Conservation (phyloP, 1,140 invertebrate species). For the Scaptomyza graminum region DNA sequence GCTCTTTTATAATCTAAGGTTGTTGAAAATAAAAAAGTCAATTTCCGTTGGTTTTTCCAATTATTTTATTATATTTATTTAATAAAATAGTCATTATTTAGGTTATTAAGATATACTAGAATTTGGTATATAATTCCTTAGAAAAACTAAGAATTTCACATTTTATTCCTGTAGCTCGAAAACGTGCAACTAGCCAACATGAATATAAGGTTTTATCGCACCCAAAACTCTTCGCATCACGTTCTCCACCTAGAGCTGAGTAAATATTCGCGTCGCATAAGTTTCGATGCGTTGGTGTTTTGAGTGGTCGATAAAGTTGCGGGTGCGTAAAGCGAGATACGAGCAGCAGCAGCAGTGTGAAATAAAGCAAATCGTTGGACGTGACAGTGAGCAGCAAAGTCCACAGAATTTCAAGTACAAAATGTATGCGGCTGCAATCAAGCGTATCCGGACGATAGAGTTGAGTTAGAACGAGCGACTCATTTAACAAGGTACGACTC, state of each 20-base stretch:
- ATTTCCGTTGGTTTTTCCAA: too few relatives aligned
- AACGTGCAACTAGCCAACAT: background rate
- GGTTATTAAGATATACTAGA: too few relatives aligned
- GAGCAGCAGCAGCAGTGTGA: background rate
- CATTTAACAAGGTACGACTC: background rate
- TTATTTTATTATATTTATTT: too few relatives aligned
- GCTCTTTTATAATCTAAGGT: too few relatives aligned
- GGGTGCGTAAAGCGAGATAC: constrained; percentile 22
- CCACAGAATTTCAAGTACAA: constrained; percentile 14
- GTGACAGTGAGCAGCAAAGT: constrained; percentile 20
- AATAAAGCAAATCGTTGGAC: constrained; percentile 36
- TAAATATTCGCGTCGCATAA: constrained; percentile 12
- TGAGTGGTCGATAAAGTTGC: constrained; percentile 29
- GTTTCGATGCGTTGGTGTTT: background rate
- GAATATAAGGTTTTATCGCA: constrained; percentile 9
- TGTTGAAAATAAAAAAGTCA: too few relatives aligned
- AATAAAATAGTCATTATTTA: too few relatives aligned
- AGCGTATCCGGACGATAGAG: constrained; percentile 28
- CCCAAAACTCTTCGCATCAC: background rate
- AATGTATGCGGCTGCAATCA: constrained; percentile 21
- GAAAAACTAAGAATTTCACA: background rate
- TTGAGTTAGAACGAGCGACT: background rate
- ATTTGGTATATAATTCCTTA: too few relatives aligned
- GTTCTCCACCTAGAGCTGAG: constrained; percentile 4
- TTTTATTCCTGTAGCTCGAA: background rate